phyloP scores from a whole-genome alignment of 2,888 invertebrate genomes.

The Ennomos quercinarius region DNA sequence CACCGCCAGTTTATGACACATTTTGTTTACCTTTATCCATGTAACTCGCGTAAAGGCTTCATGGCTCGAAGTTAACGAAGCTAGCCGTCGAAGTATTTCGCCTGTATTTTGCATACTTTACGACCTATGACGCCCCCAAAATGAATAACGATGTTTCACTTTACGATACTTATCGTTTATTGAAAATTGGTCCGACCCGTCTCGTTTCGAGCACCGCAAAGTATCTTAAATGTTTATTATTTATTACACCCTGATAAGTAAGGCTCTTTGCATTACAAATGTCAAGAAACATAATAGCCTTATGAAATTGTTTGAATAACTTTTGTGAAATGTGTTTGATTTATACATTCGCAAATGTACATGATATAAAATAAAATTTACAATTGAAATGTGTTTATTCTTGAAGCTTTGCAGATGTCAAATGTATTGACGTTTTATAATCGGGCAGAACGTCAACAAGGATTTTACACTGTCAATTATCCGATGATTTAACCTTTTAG shows the following conservation, averaged over 20 bases:
- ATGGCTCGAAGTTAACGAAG: slow-evolving; percentile 42
- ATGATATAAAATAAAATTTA: too few relatives aligned
- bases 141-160: slow-evolving; percentile 40
- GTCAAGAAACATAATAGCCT: slow-evolving; percentile 5
- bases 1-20: slow-evolving; percentile 37
- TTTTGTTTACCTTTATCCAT: slow-evolving; percentile 42
- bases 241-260: slow-evolving; percentile 24
- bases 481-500: too few relatives aligned
- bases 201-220: slow-evolving; percentile 23
- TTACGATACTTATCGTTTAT: slow-evolving; percentile 39
- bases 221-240: slow-evolving; percentile 27
- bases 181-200: slow-evolving; percentile 32
- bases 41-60: slow-evolving; percentile 39
- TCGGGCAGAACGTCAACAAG: too few relatives aligned
- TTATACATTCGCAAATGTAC: too few relatives aligned
- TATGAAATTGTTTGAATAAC: too few relatives aligned
- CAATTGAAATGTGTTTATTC: too few relatives aligned
- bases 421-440: too few relatives aligned
- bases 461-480: too few relatives aligned
- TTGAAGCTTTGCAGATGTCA: too few relatives aligned
- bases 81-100: slow-evolving; percentile 39
- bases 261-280: slow-evolving; percentile 13
- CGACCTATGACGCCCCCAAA: slow-evolving; percentile 33
- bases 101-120: slow-evolving; percentile 42
- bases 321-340: too few relatives aligned